Percentiles rank a stretch among this genome's conserved stretches.
phyloP scores from a whole-genome alignment of 1,140 invertebrate genomes.

The Scaptomyza graminum region DNA sequence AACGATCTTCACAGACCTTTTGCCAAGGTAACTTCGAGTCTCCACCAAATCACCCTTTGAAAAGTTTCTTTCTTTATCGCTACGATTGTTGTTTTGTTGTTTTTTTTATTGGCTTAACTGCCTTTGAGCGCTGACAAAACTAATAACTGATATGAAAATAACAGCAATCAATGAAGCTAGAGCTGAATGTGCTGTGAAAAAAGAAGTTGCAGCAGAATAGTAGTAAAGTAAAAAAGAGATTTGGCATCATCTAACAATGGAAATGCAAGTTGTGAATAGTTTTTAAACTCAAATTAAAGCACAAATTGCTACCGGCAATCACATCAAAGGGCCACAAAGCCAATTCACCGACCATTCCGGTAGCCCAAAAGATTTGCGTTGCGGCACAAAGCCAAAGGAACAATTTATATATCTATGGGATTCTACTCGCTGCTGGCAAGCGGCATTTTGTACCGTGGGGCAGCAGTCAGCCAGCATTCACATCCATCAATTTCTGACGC shows the following conservation, averaged over 20 bases:
- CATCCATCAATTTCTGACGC: constrained; percentile 84
- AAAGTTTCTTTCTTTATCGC: constrained; percentile 7
- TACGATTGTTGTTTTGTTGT: too few species aligned
- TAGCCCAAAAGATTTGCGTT: constrained; percentile 79
- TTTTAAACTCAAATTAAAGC: constrained; percentile 82
- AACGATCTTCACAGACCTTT: too few species aligned
- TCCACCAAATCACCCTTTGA: neutral
- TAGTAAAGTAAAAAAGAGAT: neutral
- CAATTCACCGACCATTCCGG: constrained; percentile 55
- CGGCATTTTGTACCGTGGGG: constrained; percentile 8
- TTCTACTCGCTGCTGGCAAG: neutral
- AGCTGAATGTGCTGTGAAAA: neutral
- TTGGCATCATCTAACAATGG: constrained; percentile 15
- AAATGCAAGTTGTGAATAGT: constrained; percentile 73
- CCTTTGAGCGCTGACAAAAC: constrained; percentile 46
- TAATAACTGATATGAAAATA: constrained; percentile 59
- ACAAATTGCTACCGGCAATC: constrained; percentile 79
- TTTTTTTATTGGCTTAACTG: constrained; percentile 26
- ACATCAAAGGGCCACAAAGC: constrained; percentile 68
- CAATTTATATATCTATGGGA: constrained; percentile 5
- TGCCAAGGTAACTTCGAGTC: neutral
- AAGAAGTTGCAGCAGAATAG: neutral
- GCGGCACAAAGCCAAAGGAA: constrained; percentile 67
- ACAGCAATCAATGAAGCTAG: constrained; percentile 42
- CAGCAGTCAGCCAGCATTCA: constrained; percentile 57